Evolutionary conservation across 2,113 vertebrate species (phyloP).

Genomic region (Ivindomyrus marchei): DNA sequence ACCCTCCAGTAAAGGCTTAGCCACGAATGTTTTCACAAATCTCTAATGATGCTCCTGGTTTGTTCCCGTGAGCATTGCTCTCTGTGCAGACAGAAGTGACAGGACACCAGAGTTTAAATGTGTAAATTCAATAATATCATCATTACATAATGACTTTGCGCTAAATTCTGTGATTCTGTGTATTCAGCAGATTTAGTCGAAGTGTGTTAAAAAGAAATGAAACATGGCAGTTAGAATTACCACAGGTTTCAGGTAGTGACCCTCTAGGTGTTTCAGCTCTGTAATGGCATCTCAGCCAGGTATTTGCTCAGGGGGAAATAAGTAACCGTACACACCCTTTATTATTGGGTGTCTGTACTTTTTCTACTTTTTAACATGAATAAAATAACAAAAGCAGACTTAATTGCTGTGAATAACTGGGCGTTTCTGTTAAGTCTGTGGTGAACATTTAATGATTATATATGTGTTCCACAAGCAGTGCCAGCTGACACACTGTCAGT

Average conservation of each 20-base stretch:
- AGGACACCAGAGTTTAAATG: not conserved
- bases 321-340: not conserved
- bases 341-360: not conserved
- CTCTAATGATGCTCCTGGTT: not conserved
- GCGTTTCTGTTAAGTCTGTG: not conserved
- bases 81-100: not conserved
- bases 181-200: not conserved
- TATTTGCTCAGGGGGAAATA: not conserved
- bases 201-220: not conserved
- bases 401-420: conserved; percentile 2
- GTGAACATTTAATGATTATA: not conserved
- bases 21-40: not conserved
- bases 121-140: not conserved
- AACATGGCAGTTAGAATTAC: not conserved
- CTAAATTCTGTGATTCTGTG: not conserved
- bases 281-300: not conserved
- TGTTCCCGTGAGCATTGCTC: not conserved
- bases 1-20: not conserved
- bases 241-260: not conserved
- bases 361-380: not conserved
- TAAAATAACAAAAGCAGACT: not conserved
- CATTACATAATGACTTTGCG: not conserved
- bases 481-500: not conserved
- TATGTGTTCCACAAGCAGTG: not conserved
- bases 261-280: not conserved